Conservation (phyloP, 2,113 vertebrate genomes). For the Chloroceryle aenea region DNA sequence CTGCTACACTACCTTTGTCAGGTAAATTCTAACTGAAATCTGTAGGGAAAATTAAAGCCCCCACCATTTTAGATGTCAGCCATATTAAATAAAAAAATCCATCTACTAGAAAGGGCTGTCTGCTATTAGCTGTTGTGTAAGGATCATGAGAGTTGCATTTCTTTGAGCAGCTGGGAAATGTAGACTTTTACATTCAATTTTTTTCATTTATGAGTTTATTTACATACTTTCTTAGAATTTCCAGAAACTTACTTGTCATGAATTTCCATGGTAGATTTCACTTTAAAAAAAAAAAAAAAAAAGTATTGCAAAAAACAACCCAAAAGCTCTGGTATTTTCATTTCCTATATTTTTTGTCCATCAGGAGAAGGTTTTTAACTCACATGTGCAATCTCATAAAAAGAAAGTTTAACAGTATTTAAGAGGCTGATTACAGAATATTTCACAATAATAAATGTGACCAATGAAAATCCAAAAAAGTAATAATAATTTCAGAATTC, state of each 20-base stretch:
- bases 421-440: not conserved
- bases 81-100: not conserved
- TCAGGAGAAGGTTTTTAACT: not conserved
- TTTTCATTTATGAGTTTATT: not conserved
- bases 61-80: not conserved
- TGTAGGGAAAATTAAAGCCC: not conserved
- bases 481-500: not conserved
- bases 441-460: not conserved
- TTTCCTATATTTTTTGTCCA: not conserved
- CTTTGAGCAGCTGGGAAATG: not conserved
- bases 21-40: not conserved
- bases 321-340: not conserved
- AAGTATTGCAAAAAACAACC: not conserved
- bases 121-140: not conserved
- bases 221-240: not conserved
- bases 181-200: not conserved
- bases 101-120: not conserved
- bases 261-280: not conserved
- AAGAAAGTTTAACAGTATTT: not conserved
- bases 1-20: not conserved
- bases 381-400: not conserved
- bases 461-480: not conserved
- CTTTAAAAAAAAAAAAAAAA: not conserved
- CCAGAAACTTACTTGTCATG: not conserved
- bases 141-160: not conserved